Evolutionary conservation across 2,797 vertebrate genomes (phyloP).

Genomic region (Moxostoma hubbsi): DNA sequence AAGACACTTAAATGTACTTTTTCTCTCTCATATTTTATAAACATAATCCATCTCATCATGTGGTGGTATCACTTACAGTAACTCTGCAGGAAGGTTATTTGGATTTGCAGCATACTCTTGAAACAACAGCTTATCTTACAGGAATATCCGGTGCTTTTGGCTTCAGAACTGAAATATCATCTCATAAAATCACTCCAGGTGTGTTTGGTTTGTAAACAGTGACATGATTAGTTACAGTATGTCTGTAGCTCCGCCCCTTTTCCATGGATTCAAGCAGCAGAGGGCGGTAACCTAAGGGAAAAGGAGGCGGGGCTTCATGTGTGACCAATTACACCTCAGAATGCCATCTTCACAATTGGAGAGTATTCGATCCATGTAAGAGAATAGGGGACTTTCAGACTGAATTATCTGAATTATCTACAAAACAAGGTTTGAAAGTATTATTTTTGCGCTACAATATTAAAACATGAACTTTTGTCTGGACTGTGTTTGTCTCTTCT

Average conservation of each 20-base stretch:
- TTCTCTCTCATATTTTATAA: neutral
- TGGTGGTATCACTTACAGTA: neutral
- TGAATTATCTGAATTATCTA: too few relatives aligned
- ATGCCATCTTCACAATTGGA: too few relatives aligned
- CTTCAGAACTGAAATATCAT: neutral
- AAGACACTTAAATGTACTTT: too few relatives aligned
- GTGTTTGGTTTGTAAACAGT: slow-evolving; percentile 67
- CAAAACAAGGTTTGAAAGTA: too few relatives aligned
- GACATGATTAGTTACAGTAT: slow-evolving; percentile 17
- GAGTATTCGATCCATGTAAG: too few relatives aligned
- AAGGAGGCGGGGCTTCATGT: slow-evolving; percentile 30
- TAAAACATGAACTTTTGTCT: neutral
- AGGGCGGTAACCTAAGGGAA: slow-evolving; percentile 58
- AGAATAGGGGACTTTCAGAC: too few relatives aligned
- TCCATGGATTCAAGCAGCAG: neutral
- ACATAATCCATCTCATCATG: too few relatives aligned
- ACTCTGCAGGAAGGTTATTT: neutral
- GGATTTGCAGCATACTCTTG: neutral
- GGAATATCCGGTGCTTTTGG: neutral
- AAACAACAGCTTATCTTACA: slow-evolving; percentile 13
- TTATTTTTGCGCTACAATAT: too few relatives aligned
- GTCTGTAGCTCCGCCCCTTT: slow-evolving; percentile 9
- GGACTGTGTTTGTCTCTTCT: slow-evolving; percentile 10
- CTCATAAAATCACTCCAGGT: slow-evolving; percentile 24
- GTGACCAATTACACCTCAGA: neutral